Percentiles rank a stretch among this genome's conserved stretches.
These are phyloP conservation scores for Dermatemys mawii DNA, from an alignment of 2,113 vertebrate genomes.

Conservation along the genomic window DNA sequence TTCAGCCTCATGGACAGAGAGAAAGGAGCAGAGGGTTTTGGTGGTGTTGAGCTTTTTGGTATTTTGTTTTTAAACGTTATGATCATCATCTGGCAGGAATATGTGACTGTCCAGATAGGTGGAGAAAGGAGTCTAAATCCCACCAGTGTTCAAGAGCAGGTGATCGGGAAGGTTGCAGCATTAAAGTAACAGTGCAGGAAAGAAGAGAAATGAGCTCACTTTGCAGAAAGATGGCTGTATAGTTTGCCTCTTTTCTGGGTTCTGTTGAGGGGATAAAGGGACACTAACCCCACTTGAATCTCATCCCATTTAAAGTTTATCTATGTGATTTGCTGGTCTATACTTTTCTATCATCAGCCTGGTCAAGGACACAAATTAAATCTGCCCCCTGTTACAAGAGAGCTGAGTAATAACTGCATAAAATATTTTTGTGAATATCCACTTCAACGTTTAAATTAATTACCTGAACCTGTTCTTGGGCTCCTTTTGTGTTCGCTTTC, in stretches of 20 bases:
- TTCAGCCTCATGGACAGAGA: neutral
- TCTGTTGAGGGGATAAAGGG: neutral
- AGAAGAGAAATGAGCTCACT: neutral
- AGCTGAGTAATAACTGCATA: fast-evolving
- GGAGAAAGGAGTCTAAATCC: neutral
- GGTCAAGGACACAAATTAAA: neutral
- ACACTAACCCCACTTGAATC: neutral
- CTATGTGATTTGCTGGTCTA: too few species aligned
- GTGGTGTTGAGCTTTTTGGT: neutral
- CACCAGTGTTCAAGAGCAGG: neutral
- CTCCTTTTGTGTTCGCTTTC: neutral
- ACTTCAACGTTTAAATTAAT: neutral
- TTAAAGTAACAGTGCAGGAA: neutral
- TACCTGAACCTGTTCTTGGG: neutral
- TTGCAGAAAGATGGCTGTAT: neutral
- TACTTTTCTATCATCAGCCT: neutral
- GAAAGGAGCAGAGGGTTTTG: neutral
- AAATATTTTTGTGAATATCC: neutral
- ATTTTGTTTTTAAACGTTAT: neutral
- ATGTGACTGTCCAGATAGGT: neutral
- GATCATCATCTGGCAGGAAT: neutral
- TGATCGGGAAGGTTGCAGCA: neutral
- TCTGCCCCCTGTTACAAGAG: neutral
- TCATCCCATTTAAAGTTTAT: neutral
- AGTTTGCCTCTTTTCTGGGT: neutral